phyloP scores from a whole-genome alignment of 2,888 invertebrate genomes.

The Sialis lutaria region DNA sequence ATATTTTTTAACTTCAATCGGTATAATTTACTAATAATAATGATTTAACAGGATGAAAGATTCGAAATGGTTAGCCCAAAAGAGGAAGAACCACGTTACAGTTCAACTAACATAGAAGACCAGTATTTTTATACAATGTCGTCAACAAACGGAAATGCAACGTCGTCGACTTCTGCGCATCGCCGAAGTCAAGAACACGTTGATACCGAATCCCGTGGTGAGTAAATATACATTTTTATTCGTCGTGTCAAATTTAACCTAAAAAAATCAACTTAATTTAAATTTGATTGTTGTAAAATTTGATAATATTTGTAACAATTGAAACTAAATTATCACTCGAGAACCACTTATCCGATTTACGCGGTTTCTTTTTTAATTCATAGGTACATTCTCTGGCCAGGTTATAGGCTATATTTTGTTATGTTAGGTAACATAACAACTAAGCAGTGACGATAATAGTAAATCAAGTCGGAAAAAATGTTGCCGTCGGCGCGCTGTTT shows the following conservation, averaged over 20 bases:
- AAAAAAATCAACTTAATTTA: background rate
- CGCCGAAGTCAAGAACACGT: conserved; percentile 35
- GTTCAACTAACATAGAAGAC: conserved; percentile 24
- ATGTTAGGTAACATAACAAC: too few relatives aligned
- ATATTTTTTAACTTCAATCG: conserved; percentile 3
- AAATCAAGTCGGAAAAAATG: too few relatives aligned
- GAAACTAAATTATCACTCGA: too few relatives aligned
- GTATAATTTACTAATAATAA: conserved; percentile 4
- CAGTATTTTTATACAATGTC: conserved; percentile 23
- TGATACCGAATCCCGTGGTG: conserved; percentile 41
- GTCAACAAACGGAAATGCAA: conserved; percentile 1
- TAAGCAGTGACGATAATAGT: too few relatives aligned
- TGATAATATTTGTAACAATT: too few relatives aligned
- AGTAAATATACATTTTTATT: background rate
- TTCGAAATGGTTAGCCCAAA: conserved; percentile 25
- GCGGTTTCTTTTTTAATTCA: too few relatives aligned
- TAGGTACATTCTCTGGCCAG: too few relatives aligned
- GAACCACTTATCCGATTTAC: too few relatives aligned
- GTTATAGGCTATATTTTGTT: too few relatives aligned
- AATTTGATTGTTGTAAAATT: conserved; percentile 2
- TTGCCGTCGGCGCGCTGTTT: too few relatives aligned
- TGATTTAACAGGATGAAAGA: conserved; percentile 29
- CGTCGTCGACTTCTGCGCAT: conserved; percentile 24
- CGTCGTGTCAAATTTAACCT: background rate
- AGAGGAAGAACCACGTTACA: conserved; percentile 29